phyloP scores from a whole-genome alignment of 2,113 vertebrate genomes.

The Cinclus mexicanus region DNA sequence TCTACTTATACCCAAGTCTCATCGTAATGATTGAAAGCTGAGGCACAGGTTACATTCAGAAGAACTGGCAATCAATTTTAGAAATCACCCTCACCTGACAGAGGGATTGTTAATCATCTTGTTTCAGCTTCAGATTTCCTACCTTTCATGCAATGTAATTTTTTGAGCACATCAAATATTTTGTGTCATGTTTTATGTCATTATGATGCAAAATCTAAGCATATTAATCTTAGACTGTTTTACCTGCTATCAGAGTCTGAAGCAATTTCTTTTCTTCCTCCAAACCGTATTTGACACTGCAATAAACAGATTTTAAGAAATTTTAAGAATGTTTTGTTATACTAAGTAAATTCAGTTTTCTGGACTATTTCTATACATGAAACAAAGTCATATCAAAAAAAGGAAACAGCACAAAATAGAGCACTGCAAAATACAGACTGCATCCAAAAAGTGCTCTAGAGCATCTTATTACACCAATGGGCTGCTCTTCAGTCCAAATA shows the following conservation, averaged over 20 bases:
- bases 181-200: neutral
- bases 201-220: neutral
- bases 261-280: conserved; percentile 97
- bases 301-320: neutral
- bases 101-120: neutral
- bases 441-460: neutral
- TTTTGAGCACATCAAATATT: neutral
- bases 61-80: neutral
- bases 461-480: neutral
- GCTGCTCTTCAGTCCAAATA: neutral
- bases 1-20: neutral
- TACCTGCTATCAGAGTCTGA: conserved; percentile 98
- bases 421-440: neutral
- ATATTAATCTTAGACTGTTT: neutral
- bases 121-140: neutral
- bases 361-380: neutral
- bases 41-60: neutral
- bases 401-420: neutral
- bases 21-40: neutral
- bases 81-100: neutral
- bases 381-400: neutral
- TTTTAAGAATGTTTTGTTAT: neutral
- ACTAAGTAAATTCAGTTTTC: neutral
- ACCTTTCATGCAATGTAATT: neutral
- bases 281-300: conserved; percentile 98